Conservation (phyloP, 2,797 vertebrate genomes). For the Okamejei kenojei region DNA sequence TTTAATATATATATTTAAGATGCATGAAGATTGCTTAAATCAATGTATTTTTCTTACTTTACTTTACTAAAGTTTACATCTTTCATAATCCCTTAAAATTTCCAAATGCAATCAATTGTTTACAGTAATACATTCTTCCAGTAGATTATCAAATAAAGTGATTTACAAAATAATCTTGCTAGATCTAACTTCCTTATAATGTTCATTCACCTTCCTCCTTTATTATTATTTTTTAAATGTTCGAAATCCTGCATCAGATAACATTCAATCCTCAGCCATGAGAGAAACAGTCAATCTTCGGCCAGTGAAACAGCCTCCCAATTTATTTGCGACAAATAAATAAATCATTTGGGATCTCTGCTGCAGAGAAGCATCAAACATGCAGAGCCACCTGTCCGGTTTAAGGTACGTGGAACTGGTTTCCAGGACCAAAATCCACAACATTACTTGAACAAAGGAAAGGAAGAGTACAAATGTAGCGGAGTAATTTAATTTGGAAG, state of each 20-base stretch:
- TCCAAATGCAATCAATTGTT: slow-evolving; percentile 1
- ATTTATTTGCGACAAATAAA: background rate
- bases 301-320: background rate
- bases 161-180: slow-evolving; percentile 24
- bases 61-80: background rate
- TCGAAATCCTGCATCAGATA: background rate
- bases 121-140: background rate
- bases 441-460: background rate
- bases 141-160: background rate
- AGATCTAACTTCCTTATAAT: background rate
- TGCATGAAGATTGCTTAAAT: slow-evolving; percentile 9
- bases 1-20: slow-evolving; percentile 34
- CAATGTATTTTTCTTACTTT: background rate
- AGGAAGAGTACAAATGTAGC: background rate
- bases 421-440: background rate
- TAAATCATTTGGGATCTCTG: too few species aligned
- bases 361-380: background rate
- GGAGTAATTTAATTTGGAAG: background rate
- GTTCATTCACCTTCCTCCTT: background rate
- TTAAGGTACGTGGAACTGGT: background rate
- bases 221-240: too few species aligned
- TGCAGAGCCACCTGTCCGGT: background rate
- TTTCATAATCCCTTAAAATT: background rate
- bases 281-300: background rate
- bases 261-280: background rate